phyloP scores from a whole-genome alignment of 1,140 invertebrate species.

The Drosophila setifemur region DNA sequence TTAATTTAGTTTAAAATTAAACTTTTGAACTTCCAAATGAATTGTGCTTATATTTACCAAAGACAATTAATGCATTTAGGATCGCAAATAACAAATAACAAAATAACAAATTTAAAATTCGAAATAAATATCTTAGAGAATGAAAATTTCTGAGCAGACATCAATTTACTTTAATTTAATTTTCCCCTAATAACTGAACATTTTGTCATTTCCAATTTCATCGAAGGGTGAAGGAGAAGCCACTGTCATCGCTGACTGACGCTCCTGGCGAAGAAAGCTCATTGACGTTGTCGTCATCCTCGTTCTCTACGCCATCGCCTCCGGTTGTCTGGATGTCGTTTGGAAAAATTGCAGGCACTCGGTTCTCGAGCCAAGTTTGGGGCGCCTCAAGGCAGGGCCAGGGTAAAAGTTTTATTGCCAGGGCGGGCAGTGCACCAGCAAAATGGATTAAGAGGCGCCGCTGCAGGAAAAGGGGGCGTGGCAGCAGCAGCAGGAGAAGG shows the following conservation, averaged over 20 bases:
- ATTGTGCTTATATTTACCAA: too few relatives aligned
- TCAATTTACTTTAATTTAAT: too few relatives aligned
- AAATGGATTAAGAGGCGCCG: constrained; percentile 62
- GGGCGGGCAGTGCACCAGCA: constrained; percentile 50
- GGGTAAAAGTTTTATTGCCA: constrained; percentile 62
- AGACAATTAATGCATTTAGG: too few relatives aligned
- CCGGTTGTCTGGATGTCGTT: neutral
- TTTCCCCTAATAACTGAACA: neutral
- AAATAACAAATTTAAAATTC: too few relatives aligned
- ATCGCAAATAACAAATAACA: too few relatives aligned
- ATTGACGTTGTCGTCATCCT: constrained; percentile 27
- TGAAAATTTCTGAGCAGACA: too few relatives aligned
- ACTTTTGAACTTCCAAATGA: too few relatives aligned
- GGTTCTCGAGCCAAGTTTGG: constrained; percentile 1
- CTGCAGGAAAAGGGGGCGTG: constrained; percentile 8
- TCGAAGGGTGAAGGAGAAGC: neutral
- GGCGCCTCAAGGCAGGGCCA: constrained; percentile 10
- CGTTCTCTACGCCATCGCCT: constrained; percentile 13
- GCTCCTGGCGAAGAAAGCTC: constrained; percentile 34
- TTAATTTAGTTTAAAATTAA: too few relatives aligned
- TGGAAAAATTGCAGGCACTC: constrained; percentile 18
- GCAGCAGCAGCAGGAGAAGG: constrained; percentile 1
- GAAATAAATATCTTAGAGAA: too few relatives aligned
- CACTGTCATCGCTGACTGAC: constrained; percentile 18
- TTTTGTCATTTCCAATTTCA: neutral